Conservation (phyloP, 2,888 invertebrate species). For the Pammene aurita region DNA sequence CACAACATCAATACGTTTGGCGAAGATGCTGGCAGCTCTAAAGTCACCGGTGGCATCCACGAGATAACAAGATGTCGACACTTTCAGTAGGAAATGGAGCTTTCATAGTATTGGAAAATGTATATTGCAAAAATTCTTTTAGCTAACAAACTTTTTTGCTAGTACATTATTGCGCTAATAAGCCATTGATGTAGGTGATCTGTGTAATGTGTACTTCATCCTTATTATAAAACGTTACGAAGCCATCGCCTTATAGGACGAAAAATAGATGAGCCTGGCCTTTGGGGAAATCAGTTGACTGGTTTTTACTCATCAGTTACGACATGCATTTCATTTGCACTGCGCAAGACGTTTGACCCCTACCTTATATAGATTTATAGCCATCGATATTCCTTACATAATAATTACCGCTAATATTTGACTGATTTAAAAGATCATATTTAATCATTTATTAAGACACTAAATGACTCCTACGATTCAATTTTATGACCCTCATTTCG, state of each 20-base stretch:
- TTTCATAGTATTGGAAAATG: too few relatives aligned
- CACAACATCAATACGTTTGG: too few relatives aligned
- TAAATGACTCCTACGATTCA: conserved; percentile 34
- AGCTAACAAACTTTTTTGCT: too few relatives aligned
- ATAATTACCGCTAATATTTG: conserved; percentile 39
- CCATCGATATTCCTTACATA: conserved; percentile 47
- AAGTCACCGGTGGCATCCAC: too few relatives aligned
- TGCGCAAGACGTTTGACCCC: conserved; percentile 58
- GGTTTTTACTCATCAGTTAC: conserved; percentile 64
- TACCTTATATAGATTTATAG: conserved; percentile 61
- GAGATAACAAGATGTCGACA: too few relatives aligned
- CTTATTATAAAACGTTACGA: too few relatives aligned
- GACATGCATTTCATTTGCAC: conserved; percentile 49
- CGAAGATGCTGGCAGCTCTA: too few relatives aligned
- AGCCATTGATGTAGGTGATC: too few relatives aligned
- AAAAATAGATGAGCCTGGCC: conserved; percentile 32
- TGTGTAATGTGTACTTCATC: too few relatives aligned
- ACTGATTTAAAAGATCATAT: conserved; percentile 21
- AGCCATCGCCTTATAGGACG: conserved; percentile 12
- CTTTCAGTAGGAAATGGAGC: too few relatives aligned
- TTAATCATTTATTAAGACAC: conserved; percentile 34
- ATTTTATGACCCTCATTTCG: conserved; percentile 36
- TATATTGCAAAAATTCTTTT: too few relatives aligned
- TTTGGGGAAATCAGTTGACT: conserved; percentile 45
- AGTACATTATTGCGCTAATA: too few relatives aligned